Evolutionary conservation across 2,888 invertebrate genomes (phyloP).

Genomic region (Amorpha juglandis): DNA sequence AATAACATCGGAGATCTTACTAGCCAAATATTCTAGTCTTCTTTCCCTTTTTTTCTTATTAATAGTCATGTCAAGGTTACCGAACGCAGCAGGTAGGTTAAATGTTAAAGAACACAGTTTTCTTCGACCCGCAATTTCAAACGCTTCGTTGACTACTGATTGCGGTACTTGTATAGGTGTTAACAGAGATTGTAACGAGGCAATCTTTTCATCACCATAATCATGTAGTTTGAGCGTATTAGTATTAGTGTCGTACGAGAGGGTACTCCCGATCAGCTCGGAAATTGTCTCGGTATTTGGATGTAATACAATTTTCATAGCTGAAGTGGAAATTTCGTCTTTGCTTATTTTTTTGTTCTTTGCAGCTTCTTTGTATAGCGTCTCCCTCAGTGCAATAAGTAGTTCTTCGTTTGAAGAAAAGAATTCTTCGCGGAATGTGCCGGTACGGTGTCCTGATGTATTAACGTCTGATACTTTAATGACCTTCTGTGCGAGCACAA

Average conservation of each 20-base stretch:
- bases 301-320: not conserved
- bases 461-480: constrained; percentile 17
- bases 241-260: not conserved
- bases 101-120: constrained; percentile 17
- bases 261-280: not conserved
- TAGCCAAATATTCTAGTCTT: constrained; percentile 18
- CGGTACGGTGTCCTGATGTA: constrained; percentile 12
- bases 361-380: constrained; percentile 10
- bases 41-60: constrained; percentile 8
- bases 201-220: not conserved
- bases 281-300: constrained; percentile 7
- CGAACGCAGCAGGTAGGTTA: constrained; percentile 15
- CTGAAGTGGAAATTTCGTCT: not conserved
- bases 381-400: not conserved
- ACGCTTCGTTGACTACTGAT: constrained; percentile 18
- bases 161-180: not conserved
- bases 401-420: constrained; percentile 19
- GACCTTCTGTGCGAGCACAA: constrained; percentile 12
- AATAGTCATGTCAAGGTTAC: constrained; percentile 19
- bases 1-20: not conserved
- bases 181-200: not conserved
- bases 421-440: constrained; percentile 19
- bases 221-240: constrained; percentile 18
- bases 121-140: constrained; percentile 17
- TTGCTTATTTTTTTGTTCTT: not conserved